Percentiles rank a stretch among this genome's conserved stretches.
These are phyloP conservation scores for Corydoras sp. DNA, from an alignment of 2,113 vertebrate genomes.

Conservation along the genomic window DNA sequence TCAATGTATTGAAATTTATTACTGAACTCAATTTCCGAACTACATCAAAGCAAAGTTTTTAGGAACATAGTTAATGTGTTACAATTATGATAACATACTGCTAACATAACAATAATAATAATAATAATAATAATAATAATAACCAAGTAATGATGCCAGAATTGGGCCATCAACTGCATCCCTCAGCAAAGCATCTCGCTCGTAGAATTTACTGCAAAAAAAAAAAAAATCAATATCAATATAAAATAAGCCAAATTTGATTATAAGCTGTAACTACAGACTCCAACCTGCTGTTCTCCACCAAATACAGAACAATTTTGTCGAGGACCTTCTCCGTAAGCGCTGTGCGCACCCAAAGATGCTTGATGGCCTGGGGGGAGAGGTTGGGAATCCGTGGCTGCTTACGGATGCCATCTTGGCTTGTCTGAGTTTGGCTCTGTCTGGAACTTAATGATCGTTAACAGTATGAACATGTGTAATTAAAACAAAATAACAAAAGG, in stretches of 20 bases:
- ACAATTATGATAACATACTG: no score
- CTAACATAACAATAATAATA: slow-evolving; percentile 32
- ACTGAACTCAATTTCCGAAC: no score
- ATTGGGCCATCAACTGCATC: slow-evolving; percentile 94
- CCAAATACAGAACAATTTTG: slow-evolving; percentile 88
- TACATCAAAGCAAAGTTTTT: no score
- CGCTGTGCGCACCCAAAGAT: slow-evolving; percentile 94
- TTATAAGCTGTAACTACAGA: neutral
- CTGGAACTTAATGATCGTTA: slow-evolving; percentile 62
- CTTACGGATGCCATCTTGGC: slow-evolving; percentile 74
- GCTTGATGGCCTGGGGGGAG: slow-evolving; percentile 83
- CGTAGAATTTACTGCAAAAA: slow-evolving; percentile 82
- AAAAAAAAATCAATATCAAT: neutral
- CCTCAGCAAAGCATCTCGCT: slow-evolving; percentile 91
- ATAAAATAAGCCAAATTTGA: neutral
- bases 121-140: slow-evolving; percentile 49
- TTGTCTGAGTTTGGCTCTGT: slow-evolving; percentile 75
- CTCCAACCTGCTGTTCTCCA: slow-evolving; percentile 89
- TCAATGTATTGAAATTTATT: no score
- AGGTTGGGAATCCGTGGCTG: slow-evolving; percentile 73
- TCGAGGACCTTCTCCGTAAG: slow-evolving; percentile 94
- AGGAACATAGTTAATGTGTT: no score
- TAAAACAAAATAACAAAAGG: neutral
- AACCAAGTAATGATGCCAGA: slow-evolving; percentile 89
- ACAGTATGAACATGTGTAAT: no score